These are phyloP conservation scores for Melanotaenia boesemani DNA, from an alignment of 2,797 vertebrate species.

Conservation along the genomic window DNA sequence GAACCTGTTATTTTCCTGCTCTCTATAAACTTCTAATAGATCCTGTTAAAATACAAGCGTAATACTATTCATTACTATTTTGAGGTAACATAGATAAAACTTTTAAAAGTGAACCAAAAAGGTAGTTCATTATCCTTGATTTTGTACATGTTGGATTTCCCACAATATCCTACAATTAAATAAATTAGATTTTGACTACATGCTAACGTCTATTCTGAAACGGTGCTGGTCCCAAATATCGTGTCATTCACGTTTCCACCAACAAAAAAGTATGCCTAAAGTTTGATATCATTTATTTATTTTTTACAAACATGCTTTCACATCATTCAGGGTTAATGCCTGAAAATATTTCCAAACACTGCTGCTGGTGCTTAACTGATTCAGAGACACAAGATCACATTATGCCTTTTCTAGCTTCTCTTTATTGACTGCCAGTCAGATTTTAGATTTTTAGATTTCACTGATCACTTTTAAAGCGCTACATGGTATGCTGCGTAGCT, in stretches of 20 bases:
- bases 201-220: no score
- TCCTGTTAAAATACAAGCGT: no score
- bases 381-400: background rate
- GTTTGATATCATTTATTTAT: background rate
- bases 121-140: no score
- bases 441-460: slow-evolving; percentile 5
- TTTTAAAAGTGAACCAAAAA: no score
- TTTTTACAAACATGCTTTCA: background rate
- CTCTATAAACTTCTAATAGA: background rate
- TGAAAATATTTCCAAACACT: background rate
- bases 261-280: no score
- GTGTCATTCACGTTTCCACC: no score
- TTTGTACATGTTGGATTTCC: no score
- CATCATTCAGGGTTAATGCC: background rate
- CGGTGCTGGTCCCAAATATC: no score
- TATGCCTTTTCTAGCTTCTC: background rate
- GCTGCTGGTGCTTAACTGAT: background rate
- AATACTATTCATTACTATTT: background rate
- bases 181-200: no score
- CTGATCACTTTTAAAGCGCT: background rate
- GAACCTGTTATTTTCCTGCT: no score
- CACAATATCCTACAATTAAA: no score
- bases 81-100: background rate
- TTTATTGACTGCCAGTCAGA: background rate
- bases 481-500: background rate